Percentiles rank a stretch among this genome's conserved stretches.
Evolutionary conservation across 2,113 vertebrate genomes (phyloP).

Genomic region (Formicarius rufipectus): DNA sequence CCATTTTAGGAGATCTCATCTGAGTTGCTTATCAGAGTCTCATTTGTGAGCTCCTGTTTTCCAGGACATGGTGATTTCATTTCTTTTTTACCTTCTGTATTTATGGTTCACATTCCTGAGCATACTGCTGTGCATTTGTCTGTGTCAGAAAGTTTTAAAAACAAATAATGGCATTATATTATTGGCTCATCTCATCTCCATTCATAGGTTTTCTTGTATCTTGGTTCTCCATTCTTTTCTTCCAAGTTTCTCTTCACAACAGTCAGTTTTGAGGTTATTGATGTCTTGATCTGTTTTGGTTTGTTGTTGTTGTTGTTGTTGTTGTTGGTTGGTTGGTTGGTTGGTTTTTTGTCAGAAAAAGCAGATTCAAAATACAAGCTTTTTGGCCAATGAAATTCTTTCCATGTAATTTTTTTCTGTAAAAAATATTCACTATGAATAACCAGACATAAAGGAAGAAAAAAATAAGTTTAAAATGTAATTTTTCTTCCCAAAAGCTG

Average conservation of each 20-base stretch:
- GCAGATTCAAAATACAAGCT: not conserved
- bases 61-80: accelerated
- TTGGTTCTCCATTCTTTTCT: not conserved
- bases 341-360: not conserved
- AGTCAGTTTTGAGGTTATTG: not conserved
- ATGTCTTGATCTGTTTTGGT: not conserved
- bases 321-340: too few relatives aligned
- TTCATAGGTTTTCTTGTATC: not conserved
- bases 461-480: not conserved
- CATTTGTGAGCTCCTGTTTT: not conserved
- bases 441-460: not conserved
- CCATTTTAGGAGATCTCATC: accelerated
- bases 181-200: not conserved
- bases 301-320: too few relatives aligned
- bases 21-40: not conserved
- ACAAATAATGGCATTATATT: not conserved
- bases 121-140: not conserved
- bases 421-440: not conserved
- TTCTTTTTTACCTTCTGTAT: not conserved
- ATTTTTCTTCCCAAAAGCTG: not conserved
- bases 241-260: not conserved
- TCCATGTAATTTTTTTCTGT: not conserved
- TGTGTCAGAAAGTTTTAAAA: not conserved
- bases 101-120: not conserved
- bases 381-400: not conserved